Base-by-base conservation (phyloP, 30 jellyfish, hydroid and myxozoan species). In the Cassiopea xamachana region DNA sequence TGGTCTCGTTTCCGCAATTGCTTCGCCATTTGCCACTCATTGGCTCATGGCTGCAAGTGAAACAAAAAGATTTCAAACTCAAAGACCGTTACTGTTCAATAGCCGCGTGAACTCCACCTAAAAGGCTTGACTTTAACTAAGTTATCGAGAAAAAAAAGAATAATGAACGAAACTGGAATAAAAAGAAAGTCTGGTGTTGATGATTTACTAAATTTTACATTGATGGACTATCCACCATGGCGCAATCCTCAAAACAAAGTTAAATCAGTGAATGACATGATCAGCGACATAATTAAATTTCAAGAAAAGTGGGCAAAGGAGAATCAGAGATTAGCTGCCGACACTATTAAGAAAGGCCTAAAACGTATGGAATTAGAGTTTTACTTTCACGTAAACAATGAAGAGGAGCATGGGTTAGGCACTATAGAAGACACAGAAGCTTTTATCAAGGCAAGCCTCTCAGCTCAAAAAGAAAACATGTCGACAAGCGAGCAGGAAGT, bases 361-460 rank as follows among this genome's bases (percentile, higher is more conserved):
- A 1, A 58, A n/a, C 49, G 5, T 13, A 81, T 81, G 89, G 71
- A 60, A 48, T 1, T 60, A 16, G 49, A 44, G 46, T 81, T 81
- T 58, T 60, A 18, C 17, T 46, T 18, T 45, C 89, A 81, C 60
- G 89, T 81, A 1, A 81, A 81, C 62, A 10, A 14, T 3, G 89
- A 81, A 59, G 89, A 81, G 43, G 86, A 49, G 47, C 86, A 77
- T 15, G 89, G 89, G n/a, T 43, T 81, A 5, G 89, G 80, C 9
- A 60, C 89, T 1, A 8, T 17, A 7, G 89, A 81, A 58, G 79
- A 81, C 17, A 81, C 89, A 1, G 71, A 10, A 58, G 12, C 1
- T n/a, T 19, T 81, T 4, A 58, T 81, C 1, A 1, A 1, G 10
- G 5, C 48, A 1, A 2, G 46, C 3, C 13, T 7, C 49, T 46